Evolutionary conservation across 2,113 vertebrate genomes (phyloP), one percentile per base, ranked within the genome.

Genomic region (Taurulus bubalis): DNA sequence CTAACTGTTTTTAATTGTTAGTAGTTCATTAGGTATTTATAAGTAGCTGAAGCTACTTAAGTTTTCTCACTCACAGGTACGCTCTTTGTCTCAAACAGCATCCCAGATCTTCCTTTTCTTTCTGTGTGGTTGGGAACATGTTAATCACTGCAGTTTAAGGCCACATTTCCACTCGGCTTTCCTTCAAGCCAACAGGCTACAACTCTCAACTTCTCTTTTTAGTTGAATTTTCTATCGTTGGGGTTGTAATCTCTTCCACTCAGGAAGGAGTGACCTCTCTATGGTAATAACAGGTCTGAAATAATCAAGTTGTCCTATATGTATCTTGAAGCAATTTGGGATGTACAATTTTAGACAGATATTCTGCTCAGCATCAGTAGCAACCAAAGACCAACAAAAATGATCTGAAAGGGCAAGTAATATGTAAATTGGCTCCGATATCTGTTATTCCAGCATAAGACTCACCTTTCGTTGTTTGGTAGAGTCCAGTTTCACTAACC

Each of bases 401-500:
- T 67, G 49, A 53, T 64, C 16, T 47, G 3, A 5, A 49, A 18
- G 20, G 30, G 7, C 11, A 64, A 2, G 28, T 36, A 3, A 20
- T 15, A 1, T 0, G 5, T 22, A 20, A 60, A 56, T 2, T 40
- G 3, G 20, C n/a, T 66, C 24, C 28, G 4, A 60, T 53, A 20
- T 58, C 22, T 36, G 0, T 1, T 0, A 24, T 63, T 42, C 11
- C 12, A 42, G 40, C 3, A 51, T n/a, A 8, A 49, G 24, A 91
- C 96, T 96, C 85, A 98, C 98, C 95, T 99, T 99, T 77, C 97
- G 94, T 85, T 99, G 98, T 92, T 98, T 99, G 75, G 91, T 95
- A 67, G 98, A 96, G 88, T 99, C 98, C 92, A 99, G 90, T 93
- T 99, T 99, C 90, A 98, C 96, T 56, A 99, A 91, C 98, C 98